These are phyloP conservation scores for Delichon dasypus DNA, from an alignment of 2,797 vertebrate species.

Conservation along the genomic window DNA sequence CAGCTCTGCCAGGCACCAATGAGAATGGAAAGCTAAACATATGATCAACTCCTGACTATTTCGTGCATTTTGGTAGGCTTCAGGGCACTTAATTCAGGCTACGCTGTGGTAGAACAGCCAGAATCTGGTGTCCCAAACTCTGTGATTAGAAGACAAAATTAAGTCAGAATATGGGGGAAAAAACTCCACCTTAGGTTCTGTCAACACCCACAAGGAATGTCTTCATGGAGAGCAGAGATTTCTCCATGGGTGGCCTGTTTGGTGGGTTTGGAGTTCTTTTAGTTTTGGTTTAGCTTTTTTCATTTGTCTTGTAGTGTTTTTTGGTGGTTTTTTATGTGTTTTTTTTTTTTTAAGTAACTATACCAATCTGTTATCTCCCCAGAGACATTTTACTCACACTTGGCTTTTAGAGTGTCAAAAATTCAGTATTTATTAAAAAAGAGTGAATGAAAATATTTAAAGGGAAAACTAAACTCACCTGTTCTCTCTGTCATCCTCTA, in stretches of 20 bases:
- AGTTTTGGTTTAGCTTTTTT: background rate
- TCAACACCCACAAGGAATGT: background rate
- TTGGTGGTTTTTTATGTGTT: rapidly evolving
- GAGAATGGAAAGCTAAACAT: background rate
- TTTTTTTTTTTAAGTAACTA: background rate
- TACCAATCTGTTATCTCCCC: background rate
- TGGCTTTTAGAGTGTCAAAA: background rate
- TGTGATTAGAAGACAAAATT: background rate
- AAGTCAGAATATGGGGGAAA: background rate
- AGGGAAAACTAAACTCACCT: constrained; percentile 74
- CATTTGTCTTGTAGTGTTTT: rapidly evolving
- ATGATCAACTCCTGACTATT: background rate
- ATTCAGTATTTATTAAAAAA: background rate
- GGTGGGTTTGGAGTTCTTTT: background rate
- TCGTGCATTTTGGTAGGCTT: background rate
- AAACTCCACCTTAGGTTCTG: background rate
- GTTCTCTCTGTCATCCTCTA: constrained; percentile 93
- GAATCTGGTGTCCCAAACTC: background rate
- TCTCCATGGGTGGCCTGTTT: background rate
- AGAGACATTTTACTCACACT: background rate
- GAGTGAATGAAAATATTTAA: background rate
- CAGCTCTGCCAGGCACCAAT: background rate
- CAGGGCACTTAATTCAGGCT: background rate
- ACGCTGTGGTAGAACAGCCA: background rate
- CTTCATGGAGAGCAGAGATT: background rate